phyloP scores from a whole-genome alignment of 2,113 vertebrate genomes.

The Grus americana region DNA sequence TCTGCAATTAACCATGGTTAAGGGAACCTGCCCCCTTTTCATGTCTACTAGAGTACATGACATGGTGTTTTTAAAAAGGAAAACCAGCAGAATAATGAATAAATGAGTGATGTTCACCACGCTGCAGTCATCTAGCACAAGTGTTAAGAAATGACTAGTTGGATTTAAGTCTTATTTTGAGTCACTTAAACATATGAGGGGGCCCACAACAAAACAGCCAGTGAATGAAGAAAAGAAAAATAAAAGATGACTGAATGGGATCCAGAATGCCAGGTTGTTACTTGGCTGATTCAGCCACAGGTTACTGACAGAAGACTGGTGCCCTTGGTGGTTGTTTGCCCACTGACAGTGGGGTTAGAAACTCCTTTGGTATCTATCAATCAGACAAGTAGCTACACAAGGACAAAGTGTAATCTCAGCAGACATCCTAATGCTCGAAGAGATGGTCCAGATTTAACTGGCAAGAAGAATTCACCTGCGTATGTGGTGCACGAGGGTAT shows the following conservation, averaged over 20 bases:
- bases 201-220: not conserved
- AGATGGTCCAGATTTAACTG: not conserved
- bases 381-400: not conserved
- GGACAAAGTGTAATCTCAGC: not conserved
- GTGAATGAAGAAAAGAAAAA: not conserved
- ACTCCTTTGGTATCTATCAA: not conserved
- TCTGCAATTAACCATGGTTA: not conserved
- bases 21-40: not conserved
- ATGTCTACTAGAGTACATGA: not conserved
- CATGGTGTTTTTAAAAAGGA: not conserved
- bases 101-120: not conserved
- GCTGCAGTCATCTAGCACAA: not conserved
- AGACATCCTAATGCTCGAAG: not conserved
- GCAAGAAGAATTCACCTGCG: not conserved
- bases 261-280: not conserved
- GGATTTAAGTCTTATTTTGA: not conserved
- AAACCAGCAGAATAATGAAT: not conserved
- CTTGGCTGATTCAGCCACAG: not conserved
- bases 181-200: not conserved
- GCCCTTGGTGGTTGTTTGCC: not conserved
- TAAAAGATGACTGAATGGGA: not conserved
- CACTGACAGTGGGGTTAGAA: rapidly evolving
- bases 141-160: not conserved
- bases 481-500: not conserved
- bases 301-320: not conserved